phyloP scores from a whole-genome alignment of 2,113 vertebrate species.

The Calonectris borealis region DNA sequence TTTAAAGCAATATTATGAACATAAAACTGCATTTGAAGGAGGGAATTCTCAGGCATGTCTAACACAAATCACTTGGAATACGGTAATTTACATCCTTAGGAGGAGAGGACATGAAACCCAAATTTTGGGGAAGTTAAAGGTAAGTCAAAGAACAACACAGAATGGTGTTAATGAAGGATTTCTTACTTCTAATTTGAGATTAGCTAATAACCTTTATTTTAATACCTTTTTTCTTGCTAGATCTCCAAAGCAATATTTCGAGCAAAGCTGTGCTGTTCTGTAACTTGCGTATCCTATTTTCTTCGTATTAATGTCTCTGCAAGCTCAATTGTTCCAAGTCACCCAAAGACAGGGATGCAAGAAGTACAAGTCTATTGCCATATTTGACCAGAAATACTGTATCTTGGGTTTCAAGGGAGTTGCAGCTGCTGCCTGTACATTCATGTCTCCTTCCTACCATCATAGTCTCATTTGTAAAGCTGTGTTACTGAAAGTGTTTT shows the following conservation, averaged over 20 bases:
- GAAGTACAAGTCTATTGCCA: neutral
- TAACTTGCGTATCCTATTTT: neutral
- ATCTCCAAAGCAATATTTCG: neutral
- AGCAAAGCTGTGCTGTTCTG: neutral
- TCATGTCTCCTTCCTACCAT: neutral
- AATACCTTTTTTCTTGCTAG: neutral
- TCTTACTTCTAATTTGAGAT: neutral
- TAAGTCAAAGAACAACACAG: neutral
- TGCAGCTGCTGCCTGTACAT: neutral
- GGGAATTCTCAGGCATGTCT: neutral
- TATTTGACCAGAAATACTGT: neutral
- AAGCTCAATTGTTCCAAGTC: neutral
- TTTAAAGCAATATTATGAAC: neutral
- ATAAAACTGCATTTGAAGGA: neutral
- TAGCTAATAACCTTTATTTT: neutral
- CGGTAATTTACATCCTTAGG: neutral
- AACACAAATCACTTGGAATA: neutral
- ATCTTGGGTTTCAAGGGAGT: neutral
- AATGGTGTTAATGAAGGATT: neutral
- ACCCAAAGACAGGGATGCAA: neutral
- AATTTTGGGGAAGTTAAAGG: neutral
- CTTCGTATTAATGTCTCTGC: neutral
- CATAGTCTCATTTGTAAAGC: neutral
- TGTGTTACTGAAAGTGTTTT: neutral
- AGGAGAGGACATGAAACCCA: neutral